phyloP scores from a whole-genome alignment of 2,888 invertebrate species.

The Apodemia mormo region DNA sequence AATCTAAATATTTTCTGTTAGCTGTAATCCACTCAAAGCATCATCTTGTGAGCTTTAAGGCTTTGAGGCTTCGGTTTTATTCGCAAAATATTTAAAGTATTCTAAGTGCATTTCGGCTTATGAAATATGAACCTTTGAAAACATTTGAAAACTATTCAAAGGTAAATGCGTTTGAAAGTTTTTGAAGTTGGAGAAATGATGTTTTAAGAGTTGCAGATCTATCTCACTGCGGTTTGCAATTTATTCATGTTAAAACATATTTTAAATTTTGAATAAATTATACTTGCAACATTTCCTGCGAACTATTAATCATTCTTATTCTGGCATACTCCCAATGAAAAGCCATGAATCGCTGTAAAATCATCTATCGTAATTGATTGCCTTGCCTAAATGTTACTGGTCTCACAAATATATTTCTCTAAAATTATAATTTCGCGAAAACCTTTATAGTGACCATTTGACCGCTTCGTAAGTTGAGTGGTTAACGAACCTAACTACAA shows the following conservation, averaged over 20 bases:
- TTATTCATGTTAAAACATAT: not conserved
- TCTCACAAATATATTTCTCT: too few relatives aligned
- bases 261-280: not conserved
- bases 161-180: slow-evolving; percentile 1
- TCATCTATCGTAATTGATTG: too few relatives aligned
- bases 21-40: slow-evolving; percentile 18
- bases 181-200: not conserved
- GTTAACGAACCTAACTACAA: too few relatives aligned
- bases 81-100: slow-evolving; percentile 13
- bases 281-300: too few relatives aligned
- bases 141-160: slow-evolving; percentile 7
- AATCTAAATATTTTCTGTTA: slow-evolving; percentile 18
- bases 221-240: not conserved
- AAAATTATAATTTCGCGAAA: too few relatives aligned
- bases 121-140: slow-evolving; percentile 11
- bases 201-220: not conserved
- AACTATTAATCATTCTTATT: too few relatives aligned
- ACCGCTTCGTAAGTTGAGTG: too few relatives aligned
- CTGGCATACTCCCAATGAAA: too few relatives aligned
- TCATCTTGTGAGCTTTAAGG: slow-evolving; percentile 18
- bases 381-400: too few relatives aligned
- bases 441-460: too few relatives aligned
- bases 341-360: too few relatives aligned
- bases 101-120: slow-evolving; percentile 14
- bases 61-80: slow-evolving; percentile 16